phyloP scores from a whole-genome alignment of 2,888 invertebrate species.

The Tortricodes alternella region DNA sequence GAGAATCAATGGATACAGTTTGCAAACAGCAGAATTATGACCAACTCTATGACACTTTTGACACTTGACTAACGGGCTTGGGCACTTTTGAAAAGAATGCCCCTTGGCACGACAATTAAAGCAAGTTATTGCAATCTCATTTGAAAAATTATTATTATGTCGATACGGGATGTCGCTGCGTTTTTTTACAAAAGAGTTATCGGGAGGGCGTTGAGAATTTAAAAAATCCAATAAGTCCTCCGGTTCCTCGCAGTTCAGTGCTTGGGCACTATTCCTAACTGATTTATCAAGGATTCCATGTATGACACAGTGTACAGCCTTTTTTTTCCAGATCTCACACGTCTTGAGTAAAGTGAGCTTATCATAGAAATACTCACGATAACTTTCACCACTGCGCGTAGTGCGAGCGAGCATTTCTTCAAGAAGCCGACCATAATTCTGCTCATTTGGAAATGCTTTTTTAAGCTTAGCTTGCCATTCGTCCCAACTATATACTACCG shows the following conservation, averaged over 20 bases:
- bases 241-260: neutral
- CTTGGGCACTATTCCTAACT: neutral
- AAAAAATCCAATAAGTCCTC: neutral
- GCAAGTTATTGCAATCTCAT: neutral
- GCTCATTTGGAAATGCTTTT: neutral
- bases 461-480: neutral
- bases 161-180: neutral
- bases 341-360: neutral
- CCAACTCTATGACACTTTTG: constrained; percentile 10
- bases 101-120: constrained; percentile 15
- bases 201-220: neutral
- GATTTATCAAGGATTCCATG: neutral
- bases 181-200: neutral
- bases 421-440: neutral
- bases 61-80: constrained; percentile 14
- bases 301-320: neutral
- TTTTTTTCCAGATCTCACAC: neutral
- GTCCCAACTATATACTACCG: neutral
- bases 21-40: constrained; percentile 1
- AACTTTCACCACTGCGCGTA: neutral
- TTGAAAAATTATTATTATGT: no score
- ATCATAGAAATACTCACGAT: neutral
- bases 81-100: constrained; percentile 8
- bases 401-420: neutral
- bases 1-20: neutral